Evolutionary conservation across 2,888 invertebrate genomes (phyloP), one percentile per base, ranked within the genome.

Genomic region (Trissolcus japonicus): DNA sequence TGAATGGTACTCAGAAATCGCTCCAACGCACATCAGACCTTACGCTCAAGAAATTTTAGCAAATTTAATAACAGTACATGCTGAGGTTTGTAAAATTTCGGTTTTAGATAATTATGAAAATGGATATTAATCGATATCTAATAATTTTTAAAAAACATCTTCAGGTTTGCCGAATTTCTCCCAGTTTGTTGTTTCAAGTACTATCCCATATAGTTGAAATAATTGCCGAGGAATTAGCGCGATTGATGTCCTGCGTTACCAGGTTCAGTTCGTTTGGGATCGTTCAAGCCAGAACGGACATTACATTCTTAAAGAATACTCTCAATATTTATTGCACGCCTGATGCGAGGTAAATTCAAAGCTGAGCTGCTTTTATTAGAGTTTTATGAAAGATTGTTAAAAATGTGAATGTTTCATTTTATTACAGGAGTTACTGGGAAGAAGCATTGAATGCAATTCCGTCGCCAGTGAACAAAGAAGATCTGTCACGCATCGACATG

Each of bases 41-140:
- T 98, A 98, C 85, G 94, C 96, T 21, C 97, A 96, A 87, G 95
- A 96, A 89, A 95, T 95, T 80, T 93, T 95, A 60, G 95, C 94
- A 80, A 96, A 96, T 88, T 91, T 96, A 40, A 94, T 94, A 21
- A 93, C 93, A 51, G 94, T 95, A n/a, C 94, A 94, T 83, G 93
- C 94, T 1, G 94, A 94, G 91, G 94, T 94, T 82, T 82, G 43
- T 66, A 50, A 4, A 46, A 46, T 46, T 35, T 40, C 3, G 19
- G 41, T 25, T 54, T 54, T 4, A 46, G 4, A 16, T 16, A 14
- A 46, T 25, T 25, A 46, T 4, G 14, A 0, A 46, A 46, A 46
- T 46, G 0, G 3, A 2, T 14, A 11, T 6, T 9, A 46, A 16
- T 9, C 3, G 2, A 14, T 46, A 46, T 46, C 4, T 16, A 46